A percentile compares a stretch with the other conserved stretches of the same genome.
These are phyloP conservation scores for Chelidonichthys spinosus DNA, from an alignment of 2,797 vertebrate genomes.

Conservation along the genomic window DNA sequence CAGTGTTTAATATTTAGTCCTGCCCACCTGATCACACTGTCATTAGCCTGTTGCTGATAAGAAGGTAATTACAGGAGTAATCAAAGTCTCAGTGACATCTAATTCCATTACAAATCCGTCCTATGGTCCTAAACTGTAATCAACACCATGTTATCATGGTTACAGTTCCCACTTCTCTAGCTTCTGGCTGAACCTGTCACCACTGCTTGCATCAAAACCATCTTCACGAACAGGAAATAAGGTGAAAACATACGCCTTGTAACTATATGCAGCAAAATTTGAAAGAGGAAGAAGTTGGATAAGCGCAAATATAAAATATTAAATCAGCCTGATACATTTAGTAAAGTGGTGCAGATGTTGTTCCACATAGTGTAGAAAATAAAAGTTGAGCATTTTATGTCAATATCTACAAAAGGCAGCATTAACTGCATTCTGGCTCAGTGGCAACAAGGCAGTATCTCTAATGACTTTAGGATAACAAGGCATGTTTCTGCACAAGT, in stretches of 20 bases:
- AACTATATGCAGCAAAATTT: conserved; percentile 20
- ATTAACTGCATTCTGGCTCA: conserved; percentile 36
- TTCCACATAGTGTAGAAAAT: neutral
- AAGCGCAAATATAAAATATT: neutral
- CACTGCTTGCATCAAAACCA: conserved; percentile 26
- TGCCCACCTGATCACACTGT: conserved; percentile 61
- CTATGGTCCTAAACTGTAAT: conserved; percentile 61
- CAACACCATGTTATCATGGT: conserved; percentile 62
- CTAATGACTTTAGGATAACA: conserved; percentile 61
- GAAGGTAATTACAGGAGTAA: conserved; percentile 71
- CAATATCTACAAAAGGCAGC: conserved; percentile 17
- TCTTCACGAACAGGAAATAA: conserved; percentile 28
- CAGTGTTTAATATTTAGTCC: conserved; percentile 1
- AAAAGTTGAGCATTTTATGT: conserved; percentile 29
- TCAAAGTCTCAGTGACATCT: conserved; percentile 75
- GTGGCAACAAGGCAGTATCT: conserved; percentile 15
- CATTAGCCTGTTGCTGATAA: conserved; percentile 68
- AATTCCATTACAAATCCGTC: conserved; percentile 75
- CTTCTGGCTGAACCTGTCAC: conserved; percentile 49
- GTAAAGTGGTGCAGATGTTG: neutral
- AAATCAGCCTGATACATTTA: conserved; percentile 13
- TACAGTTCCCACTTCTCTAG: conserved; percentile 45
- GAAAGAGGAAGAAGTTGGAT: neutral
- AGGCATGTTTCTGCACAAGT: conserved; percentile 55
- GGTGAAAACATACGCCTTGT: neutral